Base-by-base conservation (phyloP, 2,113 vertebrate genomes). In the Equus quagga region DNA sequence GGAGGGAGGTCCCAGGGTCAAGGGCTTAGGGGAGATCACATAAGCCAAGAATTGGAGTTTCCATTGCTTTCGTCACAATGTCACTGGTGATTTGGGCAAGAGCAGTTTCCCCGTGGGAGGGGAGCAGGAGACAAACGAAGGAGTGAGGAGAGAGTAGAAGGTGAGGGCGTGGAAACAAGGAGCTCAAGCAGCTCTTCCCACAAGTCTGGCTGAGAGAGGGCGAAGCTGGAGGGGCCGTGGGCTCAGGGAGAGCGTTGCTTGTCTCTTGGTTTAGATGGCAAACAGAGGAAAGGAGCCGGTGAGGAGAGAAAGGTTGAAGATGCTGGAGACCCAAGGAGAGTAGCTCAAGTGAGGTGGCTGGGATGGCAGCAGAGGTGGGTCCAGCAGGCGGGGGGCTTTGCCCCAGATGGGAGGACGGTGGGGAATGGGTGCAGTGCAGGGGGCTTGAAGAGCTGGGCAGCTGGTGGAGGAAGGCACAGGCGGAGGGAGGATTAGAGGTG, bases 381-480 rank as follows among this genome's bases (percentile, higher is more conserved):
- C 41, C 23, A 51, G 19, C 6, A 14, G 4, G 41, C 3, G 14
- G 13, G 51, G 51, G 3, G 13, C 51, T 51, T 51, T 2, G 49
- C 51, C 51, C 44, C 69, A 72, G 24, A 1, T 3, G 24, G 80
- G 24, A 65, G 49, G 44, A 14, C 0, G 1, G 54, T 3, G 44
- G 51, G 31, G 31, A 12, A 9, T 6, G 3, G 4, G 31, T 17
- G 13, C 0, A 9, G 2, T 6, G 51, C 1, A 2, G 65, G 41
- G 11, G 0, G 3, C 51, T 21, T 72, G 56, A 19, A 49, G 28
- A 46, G 31, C 54, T 15, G 78, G 51, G 12, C 78, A 75, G 49
- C 17, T 64, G n/a, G 15, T 28, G 72, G 62, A 75, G 24, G 58
- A 28, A 92, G 62, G 23, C 72, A 54, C 36, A 62, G 41, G 51